Base-by-base conservation (phyloP, 2,888 invertebrate genomes). In the Andrena trimmerana region DNA sequence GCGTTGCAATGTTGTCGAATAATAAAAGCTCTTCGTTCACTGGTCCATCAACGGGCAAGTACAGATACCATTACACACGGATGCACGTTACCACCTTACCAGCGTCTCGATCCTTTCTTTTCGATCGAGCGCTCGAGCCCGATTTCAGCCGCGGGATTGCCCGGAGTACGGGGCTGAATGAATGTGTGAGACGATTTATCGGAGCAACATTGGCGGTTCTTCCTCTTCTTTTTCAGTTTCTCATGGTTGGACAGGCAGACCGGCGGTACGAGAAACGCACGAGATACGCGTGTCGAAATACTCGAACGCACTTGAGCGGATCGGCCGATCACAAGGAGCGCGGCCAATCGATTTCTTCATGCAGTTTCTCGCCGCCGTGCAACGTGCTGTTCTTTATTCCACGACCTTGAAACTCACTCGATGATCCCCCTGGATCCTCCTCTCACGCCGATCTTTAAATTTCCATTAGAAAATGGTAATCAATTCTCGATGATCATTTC, bases 251-350 rank as follows among this genome's bases (percentile, higher is more conserved):
- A 81, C 80, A 63, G 80, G 77, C 72, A 74, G 81, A 73, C 71
- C 73, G 77, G 75, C 57, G 59, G 69, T 48, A 75, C 83, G 86
- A 86, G 83, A 68, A 81, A 86, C 86, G 87, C 87, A 84, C 81
- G 86, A 50, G 80, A 87, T 84, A 83, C 86, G 83, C 86, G 87
- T 88, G 86, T 88, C 87, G 82, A 87, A 87, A 86, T 78, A 75
- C 66, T 50, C 82, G 87, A 86, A 87, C 87, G 87, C 87, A 84
- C 80, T 79, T 86, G 87, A 88, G 84, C 84, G 87, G 81, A 86
- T 87, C 87, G 87, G 59, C 73, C 76, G 83, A 86, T 87, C 87
- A 77, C 82, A 86, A 88, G 86, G 42, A 86, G 87, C 87, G 84
- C 70, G 57, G 68, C 87, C 77, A 87, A 88, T 88, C 79, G 87